phyloP scores from a whole-genome alignment of 2,888 invertebrate genomes.

The Latrodectus hesperus region DNA sequence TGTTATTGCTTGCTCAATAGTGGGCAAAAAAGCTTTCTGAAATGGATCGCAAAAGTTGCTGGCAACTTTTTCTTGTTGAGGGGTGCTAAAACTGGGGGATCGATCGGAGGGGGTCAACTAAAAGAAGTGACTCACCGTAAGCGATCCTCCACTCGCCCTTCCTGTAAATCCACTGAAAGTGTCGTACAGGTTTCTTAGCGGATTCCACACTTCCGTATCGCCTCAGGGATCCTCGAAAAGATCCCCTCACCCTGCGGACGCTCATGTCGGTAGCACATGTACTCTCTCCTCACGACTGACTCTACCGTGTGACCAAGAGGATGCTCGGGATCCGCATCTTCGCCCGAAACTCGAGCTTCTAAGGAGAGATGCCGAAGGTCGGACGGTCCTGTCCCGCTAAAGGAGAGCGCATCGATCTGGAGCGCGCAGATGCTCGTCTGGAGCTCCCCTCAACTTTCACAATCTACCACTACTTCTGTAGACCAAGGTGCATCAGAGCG shows the following conservation, averaged over 20 bases:
- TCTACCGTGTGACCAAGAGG: neutral
- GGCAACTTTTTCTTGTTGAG: conserved; percentile 46
- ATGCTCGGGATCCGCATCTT: conserved; percentile 60
- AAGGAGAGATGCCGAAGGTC: conserved; percentile 29
- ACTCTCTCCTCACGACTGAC: neutral
- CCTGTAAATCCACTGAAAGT: conserved; percentile 72
- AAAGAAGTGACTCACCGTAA: conserved; percentile 72
- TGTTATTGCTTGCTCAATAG: neutral
- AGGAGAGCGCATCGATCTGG: conserved; percentile 3
- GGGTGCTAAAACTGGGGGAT: conserved; percentile 31
- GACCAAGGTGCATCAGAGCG: no score
- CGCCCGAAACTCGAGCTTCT: conserved; percentile 25
- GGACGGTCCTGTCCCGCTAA: conserved; percentile 28
- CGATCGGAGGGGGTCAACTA: conserved; percentile 49
- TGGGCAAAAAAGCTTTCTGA: neutral
- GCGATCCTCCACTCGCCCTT: conserved; percentile 73
- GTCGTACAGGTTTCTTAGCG: conserved; percentile 71
- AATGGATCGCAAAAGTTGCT: conserved; percentile 40
- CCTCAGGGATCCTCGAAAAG: conserved; percentile 72
- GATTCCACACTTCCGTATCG: conserved; percentile 72
- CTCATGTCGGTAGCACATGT: conserved; percentile 71
- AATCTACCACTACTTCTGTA: neutral
- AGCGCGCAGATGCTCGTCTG: conserved; percentile 2
- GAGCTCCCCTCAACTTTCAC: neutral
- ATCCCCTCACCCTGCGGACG: conserved; percentile 72